These are phyloP conservation scores for Polypterus senegalus DNA, from an alignment of 2,113 vertebrate genomes.

Conservation along the genomic window DNA sequence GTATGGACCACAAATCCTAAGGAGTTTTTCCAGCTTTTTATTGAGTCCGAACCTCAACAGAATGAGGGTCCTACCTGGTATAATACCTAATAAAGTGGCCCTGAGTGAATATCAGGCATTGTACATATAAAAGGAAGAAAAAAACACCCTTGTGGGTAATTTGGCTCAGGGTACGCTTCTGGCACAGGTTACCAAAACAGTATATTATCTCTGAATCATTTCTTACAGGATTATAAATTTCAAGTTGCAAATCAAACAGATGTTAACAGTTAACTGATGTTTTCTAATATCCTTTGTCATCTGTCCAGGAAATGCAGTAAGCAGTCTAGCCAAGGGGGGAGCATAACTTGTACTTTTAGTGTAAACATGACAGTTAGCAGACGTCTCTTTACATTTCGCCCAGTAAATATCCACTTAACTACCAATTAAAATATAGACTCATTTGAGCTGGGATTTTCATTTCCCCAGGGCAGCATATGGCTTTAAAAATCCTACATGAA, in stretches of 20 bases:
- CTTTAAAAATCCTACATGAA: too few relatives aligned
- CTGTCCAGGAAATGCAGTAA: slow-evolving; percentile 9
- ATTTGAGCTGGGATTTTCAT: too few relatives aligned
- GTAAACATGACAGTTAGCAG: slow-evolving; percentile 16
- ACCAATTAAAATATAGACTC: too few relatives aligned
- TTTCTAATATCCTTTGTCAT: slow-evolving; percentile 24
- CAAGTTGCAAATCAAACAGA: slow-evolving; percentile 27
- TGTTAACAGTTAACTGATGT: slow-evolving; percentile 36
- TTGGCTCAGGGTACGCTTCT: background rate
- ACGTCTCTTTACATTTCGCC: slow-evolving; percentile 8
- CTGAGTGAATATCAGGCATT: background rate
- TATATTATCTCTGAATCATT: slow-evolving; percentile 6
- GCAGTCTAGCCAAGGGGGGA: background rate
- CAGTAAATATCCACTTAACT: background rate
- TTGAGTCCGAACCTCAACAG: too few relatives aligned
- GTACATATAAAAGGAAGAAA: background rate
- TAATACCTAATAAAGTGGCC: too few relatives aligned
- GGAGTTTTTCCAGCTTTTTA: too few relatives aligned
- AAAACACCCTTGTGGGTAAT: background rate
- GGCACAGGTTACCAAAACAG: background rate
- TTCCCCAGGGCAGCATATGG: too few relatives aligned
- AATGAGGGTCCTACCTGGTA: too few relatives aligned
- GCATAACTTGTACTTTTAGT: background rate
- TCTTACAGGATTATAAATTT: background rate
- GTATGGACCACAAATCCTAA: too few relatives aligned